phyloP scores from a whole-genome alignment of 1,140 invertebrate genomes.

The Drosophila oshimai region DNA sequence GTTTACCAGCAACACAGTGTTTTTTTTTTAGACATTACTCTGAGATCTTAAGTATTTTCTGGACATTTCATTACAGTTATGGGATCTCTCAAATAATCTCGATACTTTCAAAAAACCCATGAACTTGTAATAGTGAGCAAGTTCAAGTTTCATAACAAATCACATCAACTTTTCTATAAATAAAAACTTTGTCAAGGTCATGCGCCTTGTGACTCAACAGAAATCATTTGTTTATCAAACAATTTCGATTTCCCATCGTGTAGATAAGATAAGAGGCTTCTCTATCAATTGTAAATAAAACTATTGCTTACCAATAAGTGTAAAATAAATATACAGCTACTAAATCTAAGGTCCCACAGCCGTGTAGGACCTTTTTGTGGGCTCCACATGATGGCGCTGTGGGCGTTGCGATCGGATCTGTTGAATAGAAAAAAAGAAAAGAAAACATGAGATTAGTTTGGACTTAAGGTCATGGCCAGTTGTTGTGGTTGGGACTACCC shows the following conservation, averaged over 20 bases:
- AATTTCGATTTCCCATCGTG: neutral
- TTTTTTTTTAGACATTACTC: too few relatives aligned
- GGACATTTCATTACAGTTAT: too few relatives aligned
- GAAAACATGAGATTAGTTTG: neutral
- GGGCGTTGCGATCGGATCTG: slow-evolving; percentile 60
- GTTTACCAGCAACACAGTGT: neutral
- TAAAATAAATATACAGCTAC: slow-evolving; percentile 82
- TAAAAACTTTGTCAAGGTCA: too few relatives aligned
- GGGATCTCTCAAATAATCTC: too few relatives aligned
- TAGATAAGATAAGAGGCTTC: neutral
- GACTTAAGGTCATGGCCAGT: too few relatives aligned
- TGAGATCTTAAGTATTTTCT: too few relatives aligned
- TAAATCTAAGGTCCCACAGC: slow-evolving; percentile 82
- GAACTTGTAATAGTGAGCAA: too few relatives aligned
- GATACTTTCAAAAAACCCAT: too few relatives aligned
- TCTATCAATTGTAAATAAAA: neutral
- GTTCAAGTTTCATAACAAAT: too few relatives aligned
- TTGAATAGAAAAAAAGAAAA: neutral
- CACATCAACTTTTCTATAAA: too few relatives aligned
- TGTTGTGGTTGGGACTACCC: slow-evolving; percentile 8
- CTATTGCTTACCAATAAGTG: slow-evolving; percentile 77
- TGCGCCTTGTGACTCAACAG: too few relatives aligned
- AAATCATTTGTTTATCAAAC: neutral
- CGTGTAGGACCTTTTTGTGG: slow-evolving; percentile 83
- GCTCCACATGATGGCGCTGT: slow-evolving; percentile 81